phyloP scores from a whole-genome alignment of 2,888 invertebrate species.

The Tenodera sinensis region DNA sequence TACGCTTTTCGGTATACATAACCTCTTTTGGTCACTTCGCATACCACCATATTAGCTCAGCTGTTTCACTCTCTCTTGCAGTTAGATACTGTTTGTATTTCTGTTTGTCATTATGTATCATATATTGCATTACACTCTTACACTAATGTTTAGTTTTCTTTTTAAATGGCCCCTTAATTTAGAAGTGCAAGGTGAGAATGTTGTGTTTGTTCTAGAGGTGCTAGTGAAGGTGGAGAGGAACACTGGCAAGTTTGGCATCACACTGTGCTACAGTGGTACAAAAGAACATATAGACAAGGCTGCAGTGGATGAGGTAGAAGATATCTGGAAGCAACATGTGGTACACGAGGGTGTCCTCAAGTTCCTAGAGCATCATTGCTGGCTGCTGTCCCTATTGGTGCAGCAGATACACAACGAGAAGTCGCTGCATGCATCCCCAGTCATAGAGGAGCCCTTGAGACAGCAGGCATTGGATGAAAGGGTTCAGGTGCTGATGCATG shows the following conservation, averaged over 20 bases:
- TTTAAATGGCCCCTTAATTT: too few species aligned
- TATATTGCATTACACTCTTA: too few species aligned
- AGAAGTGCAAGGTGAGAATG: too few species aligned
- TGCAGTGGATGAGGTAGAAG: neutral
- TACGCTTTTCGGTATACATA: too few species aligned
- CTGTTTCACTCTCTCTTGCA: too few species aligned
- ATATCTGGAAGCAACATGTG: neutral
- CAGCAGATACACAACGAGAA: slow-evolving; percentile 59
- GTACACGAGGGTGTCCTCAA: slow-evolving; percentile 28
- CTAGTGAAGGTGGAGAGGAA: neutral
- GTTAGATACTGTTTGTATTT: too few species aligned
- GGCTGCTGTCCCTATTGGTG: slow-evolving; percentile 65
- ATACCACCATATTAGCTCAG: too few species aligned
- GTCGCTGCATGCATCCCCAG: slow-evolving; percentile 36
- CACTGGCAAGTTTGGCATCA: slow-evolving; percentile 12
- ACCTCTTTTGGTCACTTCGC: too few species aligned
- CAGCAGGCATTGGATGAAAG: slow-evolving; percentile 36
- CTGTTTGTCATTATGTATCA: too few species aligned
- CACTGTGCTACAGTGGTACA: slow-evolving; percentile 12
- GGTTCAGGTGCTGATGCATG: slow-evolving; percentile 58
- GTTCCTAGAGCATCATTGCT: slow-evolving; percentile 63
- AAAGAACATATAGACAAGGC: neutral
- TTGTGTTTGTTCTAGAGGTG: neutral
- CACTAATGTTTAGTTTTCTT: too few species aligned
- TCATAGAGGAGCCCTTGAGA: neutral